phyloP scores from a whole-genome alignment of 2,888 invertebrate species.

The Lagria hirta region DNA sequence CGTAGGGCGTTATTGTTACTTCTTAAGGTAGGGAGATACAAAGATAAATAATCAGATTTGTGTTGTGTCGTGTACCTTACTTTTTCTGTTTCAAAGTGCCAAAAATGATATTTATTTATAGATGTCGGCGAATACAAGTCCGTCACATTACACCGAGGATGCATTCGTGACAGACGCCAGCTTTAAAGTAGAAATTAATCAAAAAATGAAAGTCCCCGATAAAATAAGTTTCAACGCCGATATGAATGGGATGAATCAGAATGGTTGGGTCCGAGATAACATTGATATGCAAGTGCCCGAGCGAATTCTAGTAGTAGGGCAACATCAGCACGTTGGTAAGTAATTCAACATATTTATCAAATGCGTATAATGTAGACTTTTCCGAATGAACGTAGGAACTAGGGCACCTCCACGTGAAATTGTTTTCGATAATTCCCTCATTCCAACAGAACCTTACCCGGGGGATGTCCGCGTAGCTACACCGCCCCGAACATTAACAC shows the following conservation, averaged over 20 bases:
- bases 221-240: conserved; percentile 76
- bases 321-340: conserved; percentile 66
- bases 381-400: conserved; percentile 57
- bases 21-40: no score
- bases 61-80: no score
- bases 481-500: conserved; percentile 83
- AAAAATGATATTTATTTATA: conserved; percentile 27
- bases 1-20: no score
- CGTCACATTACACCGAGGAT: conserved; percentile 67
- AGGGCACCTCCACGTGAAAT: conserved; percentile 87
- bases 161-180: conserved; percentile 60
- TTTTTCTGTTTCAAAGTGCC: no score
- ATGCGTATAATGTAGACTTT: conserved; percentile 1
- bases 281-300: conserved; percentile 93
- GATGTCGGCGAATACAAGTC: conserved; percentile 66
- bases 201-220: conserved; percentile 80
- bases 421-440: conserved; percentile 77
- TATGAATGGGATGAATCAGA: conserved; percentile 61
- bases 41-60: no score
- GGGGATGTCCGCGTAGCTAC: conserved; percentile 77
- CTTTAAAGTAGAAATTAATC: conserved; percentile 75
- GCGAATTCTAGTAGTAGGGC: conserved; percentile 85
- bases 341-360: conserved; percentile 1
- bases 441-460: conserved; percentile 66
- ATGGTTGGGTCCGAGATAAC: conserved; percentile 70